phyloP scores from a whole-genome alignment of 2,888 invertebrate genomes.

The Brachycybe producta region DNA sequence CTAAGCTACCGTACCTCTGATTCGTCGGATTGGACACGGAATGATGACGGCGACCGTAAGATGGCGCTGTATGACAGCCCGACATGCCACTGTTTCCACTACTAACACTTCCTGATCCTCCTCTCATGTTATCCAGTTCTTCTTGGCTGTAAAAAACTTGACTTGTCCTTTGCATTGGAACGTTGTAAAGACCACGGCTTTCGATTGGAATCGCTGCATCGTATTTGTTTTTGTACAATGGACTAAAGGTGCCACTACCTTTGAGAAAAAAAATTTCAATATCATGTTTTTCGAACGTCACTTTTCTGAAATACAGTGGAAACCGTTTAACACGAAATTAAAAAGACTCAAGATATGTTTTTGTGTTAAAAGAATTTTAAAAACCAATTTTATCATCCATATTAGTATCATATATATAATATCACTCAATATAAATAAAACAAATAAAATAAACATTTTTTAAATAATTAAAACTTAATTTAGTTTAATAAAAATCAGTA shows the following conservation, averaged over 20 bases:
- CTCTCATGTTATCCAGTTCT: conserved; percentile 26
- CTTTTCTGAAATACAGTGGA: no score
- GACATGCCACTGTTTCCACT: conserved; percentile 27
- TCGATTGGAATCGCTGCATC: conserved; percentile 18
- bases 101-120: background rate
- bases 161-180: conserved; percentile 34
- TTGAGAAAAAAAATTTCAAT: background rate
- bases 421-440: no score
- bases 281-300: no score
- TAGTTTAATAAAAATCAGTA: no score
- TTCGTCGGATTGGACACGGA: conserved; percentile 26
- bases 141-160: conserved; percentile 30
- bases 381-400: background rate
- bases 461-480: no score
- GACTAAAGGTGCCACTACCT: conserved; percentile 21
- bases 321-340: no score
- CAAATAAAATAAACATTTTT: no score
- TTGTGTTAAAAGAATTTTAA: no score
- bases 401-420: no score
- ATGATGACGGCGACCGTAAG: conserved; percentile 1
- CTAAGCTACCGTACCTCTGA: conserved; percentile 29
- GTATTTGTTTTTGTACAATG: conserved; percentile 21
- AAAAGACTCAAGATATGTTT: no score
- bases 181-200: conserved; percentile 32
- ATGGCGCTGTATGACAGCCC: conserved; percentile 22